Evolutionary conservation across 2,797 vertebrate species (phyloP).

Genomic region (Tangara arthus): DNA sequence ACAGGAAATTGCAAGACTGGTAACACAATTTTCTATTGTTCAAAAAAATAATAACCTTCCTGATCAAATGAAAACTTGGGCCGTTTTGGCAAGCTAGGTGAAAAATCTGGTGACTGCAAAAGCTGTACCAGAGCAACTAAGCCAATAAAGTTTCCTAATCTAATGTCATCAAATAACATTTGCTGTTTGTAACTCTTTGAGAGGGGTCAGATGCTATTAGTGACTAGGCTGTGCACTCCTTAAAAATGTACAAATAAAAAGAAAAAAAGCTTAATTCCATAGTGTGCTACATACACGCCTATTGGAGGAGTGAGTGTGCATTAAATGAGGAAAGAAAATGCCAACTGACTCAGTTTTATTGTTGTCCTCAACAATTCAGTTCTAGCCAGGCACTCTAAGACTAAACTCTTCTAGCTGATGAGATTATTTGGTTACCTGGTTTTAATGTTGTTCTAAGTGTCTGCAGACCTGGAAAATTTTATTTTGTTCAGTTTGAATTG

Average conservation of each 20-base stretch:
- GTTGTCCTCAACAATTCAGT: neutral
- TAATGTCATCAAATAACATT: neutral
- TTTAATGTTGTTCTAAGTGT: neutral
- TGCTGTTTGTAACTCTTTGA: neutral
- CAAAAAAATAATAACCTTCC: neutral
- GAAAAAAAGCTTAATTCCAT: neutral
- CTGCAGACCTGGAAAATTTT: neutral
- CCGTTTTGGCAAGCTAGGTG: neutral
- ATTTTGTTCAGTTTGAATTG: neutral
- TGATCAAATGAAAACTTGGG: neutral
- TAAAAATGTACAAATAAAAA: neutral
- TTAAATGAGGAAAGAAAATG: neutral
- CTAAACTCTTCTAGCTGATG: neutral
- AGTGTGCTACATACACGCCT: fast-evolving
- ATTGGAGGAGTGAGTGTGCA: neutral
- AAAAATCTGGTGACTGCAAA: neutral
- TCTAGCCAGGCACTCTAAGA: neutral
- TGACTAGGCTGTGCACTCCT: neutral
- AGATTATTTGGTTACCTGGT: neutral
- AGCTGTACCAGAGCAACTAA: neutral
- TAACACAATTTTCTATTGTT: neutral
- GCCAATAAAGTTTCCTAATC: neutral
- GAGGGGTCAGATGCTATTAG: neutral
- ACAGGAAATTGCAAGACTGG: neutral
- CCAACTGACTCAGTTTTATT: neutral